A percentile compares a stretch with the other conserved stretches of the same genome.
Evolutionary conservation across 2,113 vertebrate genomes (phyloP).

Genomic region (Scomber japonicus): DNA sequence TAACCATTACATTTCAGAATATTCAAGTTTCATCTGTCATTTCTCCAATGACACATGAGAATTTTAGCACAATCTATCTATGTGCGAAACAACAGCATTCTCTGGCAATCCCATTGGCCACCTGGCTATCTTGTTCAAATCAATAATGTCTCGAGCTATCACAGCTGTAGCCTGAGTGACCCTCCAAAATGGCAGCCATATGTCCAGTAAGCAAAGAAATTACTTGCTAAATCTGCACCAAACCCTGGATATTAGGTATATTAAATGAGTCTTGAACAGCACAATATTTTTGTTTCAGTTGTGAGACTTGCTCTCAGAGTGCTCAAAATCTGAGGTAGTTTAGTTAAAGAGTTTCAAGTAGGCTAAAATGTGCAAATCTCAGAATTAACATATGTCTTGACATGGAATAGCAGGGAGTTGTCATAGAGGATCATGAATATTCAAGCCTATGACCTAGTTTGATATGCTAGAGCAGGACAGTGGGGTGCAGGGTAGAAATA

Average conservation of each 20-base stretch:
- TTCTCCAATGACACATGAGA: conserved; percentile 52
- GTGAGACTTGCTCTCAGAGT: conserved; percentile 42
- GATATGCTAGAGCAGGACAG: conserved; percentile 67
- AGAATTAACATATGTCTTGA: conserved; percentile 82
- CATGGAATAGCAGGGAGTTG: conserved; percentile 78
- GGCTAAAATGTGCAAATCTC: conserved; percentile 74
- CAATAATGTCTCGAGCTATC: conserved; percentile 71
- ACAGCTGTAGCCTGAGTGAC: conserved; percentile 70
- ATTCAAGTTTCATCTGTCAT: conserved; percentile 64
- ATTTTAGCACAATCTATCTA: conserved; percentile 49
- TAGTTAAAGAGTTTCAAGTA: conserved; percentile 68
- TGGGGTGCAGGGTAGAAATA: conserved; percentile 71
- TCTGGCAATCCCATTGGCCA: conserved; percentile 68
- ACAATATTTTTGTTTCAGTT: conserved; percentile 39
- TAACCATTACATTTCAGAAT: conserved; percentile 62
- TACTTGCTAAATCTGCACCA: conserved; percentile 28
- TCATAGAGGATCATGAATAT: conserved; percentile 82
- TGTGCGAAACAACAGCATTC: conserved; percentile 61
- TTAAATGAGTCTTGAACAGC: conserved; percentile 9
- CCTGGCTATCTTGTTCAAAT: conserved; percentile 75
- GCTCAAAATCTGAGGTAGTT: conserved; percentile 46
- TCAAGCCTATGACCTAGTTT: conserved; percentile 80
- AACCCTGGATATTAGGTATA: conserved; percentile 4
- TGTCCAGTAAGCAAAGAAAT: conserved; percentile 58
- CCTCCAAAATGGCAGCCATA: conserved; percentile 69